Conservation (phyloP, 2,113 vertebrate species). For the Steatornis caripensis region DNA sequence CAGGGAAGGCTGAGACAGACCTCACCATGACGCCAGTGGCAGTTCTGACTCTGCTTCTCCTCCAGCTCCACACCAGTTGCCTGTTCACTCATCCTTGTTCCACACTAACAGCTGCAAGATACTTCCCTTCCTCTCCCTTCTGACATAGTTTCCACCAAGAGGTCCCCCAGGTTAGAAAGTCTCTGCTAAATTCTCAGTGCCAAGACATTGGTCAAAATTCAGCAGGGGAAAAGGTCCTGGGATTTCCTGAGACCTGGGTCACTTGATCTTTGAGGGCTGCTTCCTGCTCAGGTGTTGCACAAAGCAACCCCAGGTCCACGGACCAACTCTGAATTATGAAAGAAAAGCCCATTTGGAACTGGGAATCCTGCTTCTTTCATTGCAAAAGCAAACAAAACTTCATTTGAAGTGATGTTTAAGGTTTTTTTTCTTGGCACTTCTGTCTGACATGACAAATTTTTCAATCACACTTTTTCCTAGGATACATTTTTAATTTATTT, state of each 20-base stretch:
- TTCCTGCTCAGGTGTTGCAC: not conserved
- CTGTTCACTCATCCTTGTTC: not conserved
- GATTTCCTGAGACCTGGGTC: not conserved
- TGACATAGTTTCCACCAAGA: not conserved
- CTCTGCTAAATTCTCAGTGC: not conserved
- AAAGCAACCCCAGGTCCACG: not conserved
- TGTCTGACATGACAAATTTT: not conserved
- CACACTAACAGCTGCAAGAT: not conserved
- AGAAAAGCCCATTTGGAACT: not conserved
- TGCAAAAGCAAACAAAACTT: not conserved
- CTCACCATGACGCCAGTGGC: rapidly evolving
- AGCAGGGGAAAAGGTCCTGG: not conserved
- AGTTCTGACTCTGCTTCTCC: not conserved
- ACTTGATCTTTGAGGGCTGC: not conserved
- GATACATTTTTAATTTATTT: not conserved
- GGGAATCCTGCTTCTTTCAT: not conserved
- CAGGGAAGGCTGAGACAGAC: not conserved
- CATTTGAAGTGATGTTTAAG: not conserved
- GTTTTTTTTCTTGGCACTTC: not conserved
- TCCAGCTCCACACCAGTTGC: not conserved
- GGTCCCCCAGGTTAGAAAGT: not conserved
- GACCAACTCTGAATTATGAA: not conserved
- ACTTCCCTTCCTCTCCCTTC: not conserved
- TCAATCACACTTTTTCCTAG: not conserved
- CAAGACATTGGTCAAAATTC: not conserved